These are phyloP conservation scores for Stictonetta naevosa DNA, from an alignment of 2,113 vertebrate species.

Conservation along the genomic window DNA sequence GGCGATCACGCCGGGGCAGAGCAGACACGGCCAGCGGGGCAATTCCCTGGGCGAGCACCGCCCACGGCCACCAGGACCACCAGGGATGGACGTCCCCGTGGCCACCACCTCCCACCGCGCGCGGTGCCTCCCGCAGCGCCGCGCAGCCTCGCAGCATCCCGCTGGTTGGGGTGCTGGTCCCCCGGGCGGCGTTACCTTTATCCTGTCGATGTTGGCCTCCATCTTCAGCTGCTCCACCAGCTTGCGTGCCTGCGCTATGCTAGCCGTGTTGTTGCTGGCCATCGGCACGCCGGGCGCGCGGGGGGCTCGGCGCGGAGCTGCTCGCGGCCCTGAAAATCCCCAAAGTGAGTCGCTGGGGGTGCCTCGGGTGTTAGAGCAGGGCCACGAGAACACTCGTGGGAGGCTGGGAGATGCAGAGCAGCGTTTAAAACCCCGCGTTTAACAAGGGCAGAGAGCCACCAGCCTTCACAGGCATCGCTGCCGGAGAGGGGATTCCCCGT, in stretches of 20 bases:
- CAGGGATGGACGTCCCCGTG: rapidly evolving
- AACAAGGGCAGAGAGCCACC: neutral
- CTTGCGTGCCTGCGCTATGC: slow-evolving; percentile 97
- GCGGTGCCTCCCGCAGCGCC: neutral
- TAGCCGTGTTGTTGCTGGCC: slow-evolving; percentile 98
- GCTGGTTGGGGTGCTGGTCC: rapidly evolving
- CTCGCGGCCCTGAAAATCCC: neutral
- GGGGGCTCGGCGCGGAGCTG: neutral
- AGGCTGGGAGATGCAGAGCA: neutral
- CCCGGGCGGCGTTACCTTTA: slow-evolving; percentile 84
- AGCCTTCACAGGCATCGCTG: neutral
- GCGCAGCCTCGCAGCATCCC: neutral
- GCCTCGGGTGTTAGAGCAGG: rapidly evolving
- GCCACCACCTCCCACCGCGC: rapidly evolving
- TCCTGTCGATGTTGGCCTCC: slow-evolving; percentile 99
- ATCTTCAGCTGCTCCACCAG: slow-evolving; percentile 99
- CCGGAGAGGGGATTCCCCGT: neutral
- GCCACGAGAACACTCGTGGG: rapidly evolving
- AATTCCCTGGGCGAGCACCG: neutral
- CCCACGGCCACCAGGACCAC: rapidly evolving
- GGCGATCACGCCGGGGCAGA: neutral
- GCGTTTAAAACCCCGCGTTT: neutral
- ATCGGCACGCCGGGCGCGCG: slow-evolving; percentile 68
- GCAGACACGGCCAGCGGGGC: rapidly evolving
- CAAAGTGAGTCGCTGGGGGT: rapidly evolving